Percentiles rank a stretch among this genome's conserved stretches.
These are phyloP conservation scores for Spisula solida DNA, from an alignment of 2,888 invertebrate species.

Conservation along the genomic window DNA sequence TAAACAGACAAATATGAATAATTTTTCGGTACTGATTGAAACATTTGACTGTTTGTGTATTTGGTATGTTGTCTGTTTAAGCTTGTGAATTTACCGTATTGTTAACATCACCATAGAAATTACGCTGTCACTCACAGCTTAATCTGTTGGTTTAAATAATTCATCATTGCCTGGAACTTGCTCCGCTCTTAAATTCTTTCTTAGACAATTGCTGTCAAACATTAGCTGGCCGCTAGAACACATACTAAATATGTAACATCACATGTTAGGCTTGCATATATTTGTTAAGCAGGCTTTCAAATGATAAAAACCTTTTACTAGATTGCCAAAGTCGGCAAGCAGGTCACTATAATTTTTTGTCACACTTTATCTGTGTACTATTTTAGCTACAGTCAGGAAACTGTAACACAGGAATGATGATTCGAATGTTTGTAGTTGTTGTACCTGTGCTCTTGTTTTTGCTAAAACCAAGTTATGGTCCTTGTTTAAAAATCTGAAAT, in stretches of 20 bases:
- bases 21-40: background rate
- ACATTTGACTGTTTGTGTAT: background rate
- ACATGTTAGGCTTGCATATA: background rate
- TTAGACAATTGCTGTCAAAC: background rate
- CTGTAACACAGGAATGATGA: too few relatives aligned
- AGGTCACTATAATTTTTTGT: too few relatives aligned
- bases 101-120: background rate
- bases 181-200: background rate
- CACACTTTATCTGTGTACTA: too few relatives aligned
- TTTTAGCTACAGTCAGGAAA: too few relatives aligned
- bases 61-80: background rate
- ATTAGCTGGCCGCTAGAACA: background rate
- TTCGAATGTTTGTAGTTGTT: too few relatives aligned
- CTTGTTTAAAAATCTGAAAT: too few relatives aligned
- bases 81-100: background rate
- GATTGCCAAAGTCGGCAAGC: too few relatives aligned
- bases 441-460: too few relatives aligned
- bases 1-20: too few relatives aligned
- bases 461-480: too few relatives aligned
- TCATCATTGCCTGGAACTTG: background rate
- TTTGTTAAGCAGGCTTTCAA: background rate
- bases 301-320: too few relatives aligned
- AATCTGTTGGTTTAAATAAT: background rate
- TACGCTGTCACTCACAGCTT: background rate
- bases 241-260: background rate